Base-by-base conservation (phyloP, 2,888 invertebrate species). In the Cheilosia grossa region DNA sequence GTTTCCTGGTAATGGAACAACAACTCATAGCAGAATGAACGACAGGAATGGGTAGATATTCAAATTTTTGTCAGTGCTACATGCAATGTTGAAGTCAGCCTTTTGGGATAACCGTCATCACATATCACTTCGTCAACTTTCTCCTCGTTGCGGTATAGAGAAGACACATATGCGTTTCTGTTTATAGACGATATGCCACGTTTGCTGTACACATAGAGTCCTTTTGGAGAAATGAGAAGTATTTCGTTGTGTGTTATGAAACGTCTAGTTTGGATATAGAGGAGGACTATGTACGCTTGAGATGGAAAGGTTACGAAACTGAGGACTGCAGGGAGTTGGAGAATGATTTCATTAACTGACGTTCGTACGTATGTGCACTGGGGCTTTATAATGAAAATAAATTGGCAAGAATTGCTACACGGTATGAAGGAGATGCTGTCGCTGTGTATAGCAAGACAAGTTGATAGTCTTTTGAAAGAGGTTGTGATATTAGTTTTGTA, bases 61-160 rank as follows among this genome's bases (percentile, higher is more conserved):
- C 72, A 81, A 81, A 81, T 85, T 81, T 81, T 85, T 77, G 72
- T 56, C 81, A 75, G 61, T 56, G 37, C 40, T 51, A 72, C 51
- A 72, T 81, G 83, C 47, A 53, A 64, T 58, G 74, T 75, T 75
- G 75, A 67, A 81, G 75, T 81, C 72, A 81, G 81, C 66, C 85
- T 81, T 81, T 77, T 77, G 85, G 85, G 75, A 85, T 81, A 81
- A 77, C 85, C 80, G 66, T 81, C 85, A 85, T 75, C 81, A 81
- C 75, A 77, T 75, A 80, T 80, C 82, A 83, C 58, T 74, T 74
- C 79, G 82, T 83, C 72, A 79, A 49, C 42, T 44, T 64, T 51
- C 58, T 64, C 42, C 53, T 53, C 24, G 9, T 19, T 15, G 21
- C 17, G 33, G 5, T 47, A 6, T 13, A 24, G 13, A 33, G 54